phyloP scores from a whole-genome alignment of 2,797 vertebrate species.

The Sphaeramia orbicularis region DNA sequence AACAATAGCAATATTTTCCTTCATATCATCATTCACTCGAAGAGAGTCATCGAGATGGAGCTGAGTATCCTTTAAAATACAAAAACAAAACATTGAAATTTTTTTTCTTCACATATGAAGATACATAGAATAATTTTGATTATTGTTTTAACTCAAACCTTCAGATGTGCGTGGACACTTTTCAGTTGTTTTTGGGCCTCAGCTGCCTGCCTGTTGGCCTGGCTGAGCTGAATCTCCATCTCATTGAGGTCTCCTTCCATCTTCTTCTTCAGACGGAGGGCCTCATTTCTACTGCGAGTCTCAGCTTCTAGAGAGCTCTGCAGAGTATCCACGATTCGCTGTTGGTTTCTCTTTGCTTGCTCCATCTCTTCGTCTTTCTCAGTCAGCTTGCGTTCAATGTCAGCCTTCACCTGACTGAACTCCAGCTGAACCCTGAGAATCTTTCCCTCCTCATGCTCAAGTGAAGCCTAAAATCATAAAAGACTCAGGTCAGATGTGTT shows the following conservation, averaged over 20 bases:
- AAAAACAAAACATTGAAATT: too few relatives aligned
- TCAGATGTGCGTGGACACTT: slow-evolving; percentile 45
- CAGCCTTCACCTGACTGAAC: slow-evolving; percentile 90
- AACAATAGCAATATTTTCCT: slow-evolving; percentile 79
- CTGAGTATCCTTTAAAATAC: slow-evolving; percentile 83
- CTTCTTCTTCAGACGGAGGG: slow-evolving; percentile 85
- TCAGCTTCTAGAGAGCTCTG: slow-evolving; percentile 88
- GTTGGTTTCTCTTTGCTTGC: slow-evolving; percentile 90
- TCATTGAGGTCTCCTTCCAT: slow-evolving; percentile 94
- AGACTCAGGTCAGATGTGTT: too few relatives aligned
- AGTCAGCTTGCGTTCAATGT: slow-evolving; percentile 89
- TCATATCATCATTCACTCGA: slow-evolving; percentile 73
- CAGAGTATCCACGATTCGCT: slow-evolving; percentile 84
- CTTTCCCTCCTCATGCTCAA: slow-evolving; percentile 92
- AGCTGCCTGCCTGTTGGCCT: slow-evolving; percentile 85
- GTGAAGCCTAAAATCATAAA: too few relatives aligned
- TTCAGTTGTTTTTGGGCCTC: slow-evolving; percentile 90
- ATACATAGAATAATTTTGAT: too few relatives aligned
- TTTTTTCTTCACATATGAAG: too few relatives aligned
- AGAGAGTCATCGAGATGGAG: slow-evolving; percentile 80
- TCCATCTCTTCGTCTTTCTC: slow-evolving; percentile 96
- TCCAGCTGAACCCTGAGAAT: slow-evolving; percentile 91
- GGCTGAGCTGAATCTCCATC: slow-evolving; percentile 92
- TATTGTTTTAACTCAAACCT: too few relatives aligned
- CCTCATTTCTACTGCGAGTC: slow-evolving; percentile 87